Percentiles rank a stretch among this genome's conserved stretches.
phyloP scores from a whole-genome alignment of 2,113 vertebrate genomes.

The Neoarius graeffei region DNA sequence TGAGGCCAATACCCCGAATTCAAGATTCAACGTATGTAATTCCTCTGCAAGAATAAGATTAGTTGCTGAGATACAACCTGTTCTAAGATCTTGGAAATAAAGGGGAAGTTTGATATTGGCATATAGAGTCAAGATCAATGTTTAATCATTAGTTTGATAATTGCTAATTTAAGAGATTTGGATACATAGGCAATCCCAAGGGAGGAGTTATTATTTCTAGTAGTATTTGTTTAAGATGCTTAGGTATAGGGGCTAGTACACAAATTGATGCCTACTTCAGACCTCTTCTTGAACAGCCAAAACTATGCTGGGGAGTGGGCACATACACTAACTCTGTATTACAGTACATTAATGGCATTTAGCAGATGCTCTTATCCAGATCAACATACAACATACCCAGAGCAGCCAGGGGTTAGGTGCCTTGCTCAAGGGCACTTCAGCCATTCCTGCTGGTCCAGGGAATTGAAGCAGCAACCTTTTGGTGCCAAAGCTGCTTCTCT shows the following conservation, averaged over 20 bases:
- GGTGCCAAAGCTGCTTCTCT: too few species aligned
- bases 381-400: too few species aligned
- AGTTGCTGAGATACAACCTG: not conserved
- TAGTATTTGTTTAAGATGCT: not conserved
- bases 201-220: not conserved
- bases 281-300: not conserved
- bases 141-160: not conserved
- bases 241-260: not conserved
- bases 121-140: not conserved
- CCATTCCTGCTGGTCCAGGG: too few species aligned
- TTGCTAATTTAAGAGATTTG: not conserved
- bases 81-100: too few species aligned
- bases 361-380: too few species aligned
- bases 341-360: too few species aligned
- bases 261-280: not conserved
- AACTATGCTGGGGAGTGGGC: not conserved
- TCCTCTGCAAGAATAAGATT: not conserved
- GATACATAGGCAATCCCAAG: not conserved
- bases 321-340: not conserved
- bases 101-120: not conserved
- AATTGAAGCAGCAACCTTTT: too few species aligned
- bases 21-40: not conserved
- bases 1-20: not conserved
- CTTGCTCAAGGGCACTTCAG: too few species aligned
- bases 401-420: too few species aligned